A percentile compares a stretch with the other conserved stretches of the same genome.
phyloP scores from a whole-genome alignment of 2,888 invertebrate genomes.

The Aphrophora alni region DNA sequence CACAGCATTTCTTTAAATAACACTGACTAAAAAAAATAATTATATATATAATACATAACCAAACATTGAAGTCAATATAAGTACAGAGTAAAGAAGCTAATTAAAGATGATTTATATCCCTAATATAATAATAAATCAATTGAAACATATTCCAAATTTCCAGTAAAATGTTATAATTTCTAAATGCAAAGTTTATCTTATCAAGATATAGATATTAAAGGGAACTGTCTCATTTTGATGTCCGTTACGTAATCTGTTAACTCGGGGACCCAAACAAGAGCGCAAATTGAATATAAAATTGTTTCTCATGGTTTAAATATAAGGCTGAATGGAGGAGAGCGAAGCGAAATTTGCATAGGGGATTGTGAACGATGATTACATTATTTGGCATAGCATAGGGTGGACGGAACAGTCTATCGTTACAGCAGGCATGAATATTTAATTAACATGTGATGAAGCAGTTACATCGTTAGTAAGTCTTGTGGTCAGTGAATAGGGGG shows the following conservation, averaged over 20 bases:
- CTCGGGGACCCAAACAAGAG: neutral
- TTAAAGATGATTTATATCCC: too few relatives aligned
- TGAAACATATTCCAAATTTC: too few relatives aligned
- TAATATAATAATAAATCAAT: too few relatives aligned
- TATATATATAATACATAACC: too few relatives aligned
- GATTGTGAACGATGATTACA: neutral
- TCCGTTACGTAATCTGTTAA: neutral
- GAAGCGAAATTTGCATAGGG: neutral
- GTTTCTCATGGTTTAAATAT: slow-evolving; percentile 5
- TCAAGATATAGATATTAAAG: too few relatives aligned
- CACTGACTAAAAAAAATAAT: too few relatives aligned
- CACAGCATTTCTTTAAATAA: too few relatives aligned
- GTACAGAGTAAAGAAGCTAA: too few relatives aligned
- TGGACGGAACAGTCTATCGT: neutral
- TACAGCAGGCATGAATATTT: neutral
- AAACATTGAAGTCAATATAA: too few relatives aligned
- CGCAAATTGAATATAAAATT: neutral
- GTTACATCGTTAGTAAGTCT: slow-evolving; percentile 13
- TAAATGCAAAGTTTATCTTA: too few relatives aligned
- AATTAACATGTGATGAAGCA: neutral
- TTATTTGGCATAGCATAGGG: neutral
- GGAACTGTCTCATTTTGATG: neutral
- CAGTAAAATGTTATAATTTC: too few relatives aligned
- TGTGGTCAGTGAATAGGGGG: neutral
- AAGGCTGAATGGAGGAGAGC: neutral